Base-by-base conservation (phyloP, 1,140 invertebrate species). In the Capitella teleta region DNA sequence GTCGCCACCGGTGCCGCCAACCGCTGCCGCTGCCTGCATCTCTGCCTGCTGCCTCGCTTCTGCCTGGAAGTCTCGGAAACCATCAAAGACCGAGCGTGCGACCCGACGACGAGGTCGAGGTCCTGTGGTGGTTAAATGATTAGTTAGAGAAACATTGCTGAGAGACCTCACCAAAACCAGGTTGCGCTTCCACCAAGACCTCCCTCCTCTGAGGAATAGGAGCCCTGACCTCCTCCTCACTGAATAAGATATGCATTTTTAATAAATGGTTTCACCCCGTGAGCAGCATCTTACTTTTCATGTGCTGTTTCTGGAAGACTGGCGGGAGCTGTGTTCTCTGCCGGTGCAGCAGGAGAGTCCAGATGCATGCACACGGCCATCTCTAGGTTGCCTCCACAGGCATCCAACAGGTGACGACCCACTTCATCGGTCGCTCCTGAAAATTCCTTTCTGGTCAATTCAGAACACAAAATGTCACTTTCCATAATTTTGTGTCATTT, bases 11-110 rank as follows among this genome's bases (percentile, higher is more conserved):
- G 67, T 56, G 75, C 74, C 76, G 75, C 41, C 70, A 61, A 55
- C 64, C 75, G 76, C 14, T n/a, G 5, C 14, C 6, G 14, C 5
- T n/a, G n/a, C n/a, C n/a, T n/a, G n/a, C n/a, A n/a, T n/a, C n/a
- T n/a, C n/a, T n/a, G n/a, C n/a, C 49, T 28, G 49, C 70, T 68
- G 66, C 80, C 79, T 71, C 51, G 79, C 77, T 72, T 81, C 80
- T 36, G 78, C 77, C 52, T 79, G 72, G 65, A 82, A 82, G 70
- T 82, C 79, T 51, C 80, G 61, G 59, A 82, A 82, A 54, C 76
- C 76, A 67, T 83, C 80, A 67, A 82, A 83, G 14, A 80, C 77
- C 47, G 75, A 78, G 56, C 74, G 73, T 0, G 74, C 66, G 48
- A 68, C 58, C 55, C 74, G 54, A 61, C 74, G 62, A 55, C 70